Evolutionary conservation across 2,888 invertebrate species (phyloP).

Genomic region (Ommatoiulus sabulosus): DNA sequence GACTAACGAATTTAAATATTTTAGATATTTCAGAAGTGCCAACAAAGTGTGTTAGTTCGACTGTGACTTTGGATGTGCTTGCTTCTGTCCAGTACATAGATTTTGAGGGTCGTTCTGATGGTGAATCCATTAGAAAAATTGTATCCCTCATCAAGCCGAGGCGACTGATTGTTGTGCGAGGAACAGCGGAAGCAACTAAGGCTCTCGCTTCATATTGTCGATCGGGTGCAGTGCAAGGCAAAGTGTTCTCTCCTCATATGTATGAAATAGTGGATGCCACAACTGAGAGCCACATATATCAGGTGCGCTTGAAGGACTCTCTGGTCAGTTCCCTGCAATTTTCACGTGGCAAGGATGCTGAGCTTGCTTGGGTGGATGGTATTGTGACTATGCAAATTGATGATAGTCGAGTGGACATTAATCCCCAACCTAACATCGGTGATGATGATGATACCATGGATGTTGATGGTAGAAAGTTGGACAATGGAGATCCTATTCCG

Average conservation of each 20-base stretch:
- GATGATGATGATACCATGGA: conserved; percentile 47
- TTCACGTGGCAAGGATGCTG: conserved; percentile 85
- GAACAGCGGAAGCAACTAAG: conserved; percentile 77
- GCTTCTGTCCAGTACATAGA: conserved; percentile 95
- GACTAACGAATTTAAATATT: neutral
- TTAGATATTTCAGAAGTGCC: conserved; percentile 79
- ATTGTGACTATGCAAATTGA: conserved; percentile 71
- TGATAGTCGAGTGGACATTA: conserved; percentile 60
- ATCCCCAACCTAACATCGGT: conserved; percentile 66
- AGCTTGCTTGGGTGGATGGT: conserved; percentile 96
- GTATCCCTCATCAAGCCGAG: conserved; percentile 79
- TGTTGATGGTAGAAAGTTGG: conserved; percentile 25
- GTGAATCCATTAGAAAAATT: conserved; percentile 77
- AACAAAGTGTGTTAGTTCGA: conserved; percentile 85
- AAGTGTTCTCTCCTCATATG: conserved; percentile 82
- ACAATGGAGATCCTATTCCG: conserved; percentile 61
- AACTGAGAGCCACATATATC: conserved; percentile 97
- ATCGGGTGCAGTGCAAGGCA: conserved; percentile 74
- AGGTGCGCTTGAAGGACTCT: conserved; percentile 92
- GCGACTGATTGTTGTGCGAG: conserved; percentile 83
- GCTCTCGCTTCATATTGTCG: conserved; percentile 77
- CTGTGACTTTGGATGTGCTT: conserved; percentile 81
- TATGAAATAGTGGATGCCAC: conserved; percentile 92
- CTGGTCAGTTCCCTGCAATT: conserved; percentile 88
- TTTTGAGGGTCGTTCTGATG: conserved; percentile 86